Evolutionary conservation across 2,797 vertebrate genomes (phyloP), one percentile per base, ranked within the genome.

Genomic region (Serranus cabrilla): DNA sequence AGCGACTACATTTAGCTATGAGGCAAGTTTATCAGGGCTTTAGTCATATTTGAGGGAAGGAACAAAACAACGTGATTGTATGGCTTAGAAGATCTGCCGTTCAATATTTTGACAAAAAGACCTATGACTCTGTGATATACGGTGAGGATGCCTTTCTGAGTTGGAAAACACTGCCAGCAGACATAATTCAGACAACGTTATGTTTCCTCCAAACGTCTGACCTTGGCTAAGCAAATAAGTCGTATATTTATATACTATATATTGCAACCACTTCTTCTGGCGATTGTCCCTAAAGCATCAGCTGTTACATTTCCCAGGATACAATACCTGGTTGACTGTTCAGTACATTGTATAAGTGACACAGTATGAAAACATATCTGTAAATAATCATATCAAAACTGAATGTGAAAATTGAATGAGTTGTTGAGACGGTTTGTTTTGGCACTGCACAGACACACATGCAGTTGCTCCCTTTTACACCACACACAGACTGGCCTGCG

Each of bases 401-500:
- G 27, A 65, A 18, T 42, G n/a, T 55, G 34, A 34, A n/a, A 34
- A 45, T 0, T 16, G 23, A 74, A 18, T 1, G 31, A 27, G 20
- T 40, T 39, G 54, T 54, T 55, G 42, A 23, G 12, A 18, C 1
- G 39, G 27, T 37, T 13, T 69, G 37, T 63, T 45, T 52, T 49
- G 45, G 37, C 23, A 23, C 18, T 14, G 39, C 66, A 49, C 40
- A 45, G 58, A 68, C 42, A 59, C 66, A 67, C 20, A 2, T 27
- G 42, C 31, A 31, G 39, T 18, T 40, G 50, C 46, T 54, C 45
- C 5, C 46, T 25, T 25, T 23, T 57, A 9, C 70, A 57, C 74
- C 81, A 70, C 81, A 83, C 74, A 85, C 74, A 84, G 67, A 55
- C 72, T 14, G n/a, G 76, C 83, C 82, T 59, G 70, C 56, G 47